These are phyloP conservation scores for Melanotus villosus DNA, from an alignment of 2,888 invertebrate species.

Conservation along the genomic window DNA sequence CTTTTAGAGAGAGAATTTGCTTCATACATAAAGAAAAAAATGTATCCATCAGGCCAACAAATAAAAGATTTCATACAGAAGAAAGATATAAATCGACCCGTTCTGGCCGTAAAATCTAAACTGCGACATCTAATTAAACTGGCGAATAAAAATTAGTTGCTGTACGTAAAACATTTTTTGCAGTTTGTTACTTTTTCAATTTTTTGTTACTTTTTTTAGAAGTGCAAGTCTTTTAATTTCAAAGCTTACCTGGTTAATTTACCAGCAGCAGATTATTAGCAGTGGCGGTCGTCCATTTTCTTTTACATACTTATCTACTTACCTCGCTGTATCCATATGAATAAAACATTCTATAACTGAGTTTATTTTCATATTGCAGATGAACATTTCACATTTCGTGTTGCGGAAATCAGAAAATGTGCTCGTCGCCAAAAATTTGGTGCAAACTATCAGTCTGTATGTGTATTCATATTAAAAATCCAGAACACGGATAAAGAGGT, in stretches of 20 bases:
- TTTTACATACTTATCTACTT: neutral
- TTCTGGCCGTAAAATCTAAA: slow-evolving; percentile 7
- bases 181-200: neutral
- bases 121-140: slow-evolving; percentile 7
- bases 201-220: neutral
- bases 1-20: slow-evolving; percentile 10
- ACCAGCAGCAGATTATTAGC: neutral
- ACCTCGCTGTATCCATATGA: neutral
- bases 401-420: slow-evolving; percentile 1
- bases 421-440: neutral
- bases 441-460: slow-evolving; percentile 5
- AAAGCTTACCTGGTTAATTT: neutral
- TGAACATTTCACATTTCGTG: slow-evolving; percentile 1
- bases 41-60: slow-evolving; percentile 9
- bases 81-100: neutral
- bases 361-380: slow-evolving; percentile 3
- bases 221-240: neutral
- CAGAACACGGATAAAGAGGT: neutral
- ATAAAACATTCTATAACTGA: slow-evolving; percentile 3
- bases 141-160: neutral
- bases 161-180: neutral
- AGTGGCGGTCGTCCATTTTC: neutral
- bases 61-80: slow-evolving; percentile 8
- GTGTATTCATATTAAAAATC: slow-evolving; percentile 2
- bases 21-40: neutral